phyloP scores from a whole-genome alignment of 2,113 vertebrate genomes.

The Grallaria varia region DNA sequence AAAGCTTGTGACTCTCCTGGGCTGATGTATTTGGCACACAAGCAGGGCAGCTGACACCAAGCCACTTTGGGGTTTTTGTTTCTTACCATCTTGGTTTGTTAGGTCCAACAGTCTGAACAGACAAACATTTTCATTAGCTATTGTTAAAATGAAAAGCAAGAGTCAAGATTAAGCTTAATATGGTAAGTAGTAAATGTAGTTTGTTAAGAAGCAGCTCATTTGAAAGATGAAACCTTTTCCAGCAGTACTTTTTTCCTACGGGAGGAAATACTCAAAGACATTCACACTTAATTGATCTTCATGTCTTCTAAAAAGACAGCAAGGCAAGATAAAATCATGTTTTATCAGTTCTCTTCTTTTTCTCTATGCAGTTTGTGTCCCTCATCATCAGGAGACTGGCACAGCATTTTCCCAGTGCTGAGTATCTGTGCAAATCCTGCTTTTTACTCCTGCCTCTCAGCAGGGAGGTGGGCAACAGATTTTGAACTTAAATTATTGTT shows the following conservation, averaged over 20 bases:
- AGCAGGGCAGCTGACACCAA: background rate
- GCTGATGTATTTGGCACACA: background rate
- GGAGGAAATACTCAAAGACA: background rate
- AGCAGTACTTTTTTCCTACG: background rate
- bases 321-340: background rate
- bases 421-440: background rate
- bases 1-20: background rate
- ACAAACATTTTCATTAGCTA: background rate
- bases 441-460: background rate
- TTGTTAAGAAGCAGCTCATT: background rate
- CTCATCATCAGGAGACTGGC: background rate
- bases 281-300: background rate
- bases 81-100: background rate
- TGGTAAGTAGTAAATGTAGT: background rate
- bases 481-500: background rate
- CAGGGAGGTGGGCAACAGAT: background rate
- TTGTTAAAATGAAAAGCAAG: background rate
- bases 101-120: background rate
- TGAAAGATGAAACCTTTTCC: background rate
- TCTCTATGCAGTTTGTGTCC: background rate
- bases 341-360: background rate
- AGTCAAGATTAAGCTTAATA: background rate
- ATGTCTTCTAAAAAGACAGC: background rate
- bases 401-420: background rate
- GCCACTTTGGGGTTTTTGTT: background rate